Percentiles rank a stretch among this genome's conserved stretches.
Conservation (phyloP, 2,888 invertebrate species). For the Uropetala carovei region DNA sequence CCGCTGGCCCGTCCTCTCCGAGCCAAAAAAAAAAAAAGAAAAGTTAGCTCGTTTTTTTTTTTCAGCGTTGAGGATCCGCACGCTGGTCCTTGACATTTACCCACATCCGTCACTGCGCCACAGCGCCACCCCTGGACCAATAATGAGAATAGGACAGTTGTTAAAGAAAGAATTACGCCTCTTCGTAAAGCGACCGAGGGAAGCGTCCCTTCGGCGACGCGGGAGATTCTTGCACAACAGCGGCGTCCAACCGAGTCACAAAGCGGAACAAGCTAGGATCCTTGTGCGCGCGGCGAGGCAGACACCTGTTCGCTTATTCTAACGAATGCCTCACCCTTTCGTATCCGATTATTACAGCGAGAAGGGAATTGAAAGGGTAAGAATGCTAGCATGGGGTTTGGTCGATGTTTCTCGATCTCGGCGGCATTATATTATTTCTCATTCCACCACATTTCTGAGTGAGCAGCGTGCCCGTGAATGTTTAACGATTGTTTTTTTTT, state of each 20-base stretch:
- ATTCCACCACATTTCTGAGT: neutral
- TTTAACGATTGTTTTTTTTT: neutral
- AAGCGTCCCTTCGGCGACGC: neutral
- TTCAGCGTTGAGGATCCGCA: neutral
- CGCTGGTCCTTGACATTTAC: constrained; percentile 14
- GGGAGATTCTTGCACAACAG: constrained; percentile 25
- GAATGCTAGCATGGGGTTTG: neutral
- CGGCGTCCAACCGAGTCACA: constrained; percentile 50
- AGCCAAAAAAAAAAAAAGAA: neutral
- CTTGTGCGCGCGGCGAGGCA: neutral
- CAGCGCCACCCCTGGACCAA: constrained; percentile 10
- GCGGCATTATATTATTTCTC: neutral
- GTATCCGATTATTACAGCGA: neutral
- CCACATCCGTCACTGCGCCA: constrained; percentile 22
- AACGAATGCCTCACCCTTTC: neutral
- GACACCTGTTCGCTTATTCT: constrained; percentile 50
- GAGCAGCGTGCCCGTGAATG: neutral
- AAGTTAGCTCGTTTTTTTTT: neutral
- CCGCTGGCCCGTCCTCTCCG: neutral
- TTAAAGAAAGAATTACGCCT: neutral
- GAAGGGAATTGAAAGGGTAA: constrained; percentile 9
- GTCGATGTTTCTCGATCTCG: neutral
- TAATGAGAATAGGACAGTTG: neutral
- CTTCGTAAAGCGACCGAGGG: neutral
- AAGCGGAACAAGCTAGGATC: constrained; percentile 59